Conservation (phyloP, 2,113 vertebrate genomes). For the Sprattus sprattus region DNA sequence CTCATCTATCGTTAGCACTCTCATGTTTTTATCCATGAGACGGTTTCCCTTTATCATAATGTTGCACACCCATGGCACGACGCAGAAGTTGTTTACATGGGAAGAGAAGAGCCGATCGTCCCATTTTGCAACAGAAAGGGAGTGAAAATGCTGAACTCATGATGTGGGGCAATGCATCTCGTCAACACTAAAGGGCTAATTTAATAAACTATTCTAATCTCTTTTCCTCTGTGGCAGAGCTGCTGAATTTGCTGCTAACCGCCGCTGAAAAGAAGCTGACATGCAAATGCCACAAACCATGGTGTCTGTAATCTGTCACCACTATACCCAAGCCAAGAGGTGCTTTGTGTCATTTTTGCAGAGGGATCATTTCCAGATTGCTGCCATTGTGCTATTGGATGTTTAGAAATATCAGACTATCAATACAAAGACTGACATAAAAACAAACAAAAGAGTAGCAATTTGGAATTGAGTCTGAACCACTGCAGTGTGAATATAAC, state of each 20-base stretch:
- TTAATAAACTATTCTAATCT: constrained; percentile 12
- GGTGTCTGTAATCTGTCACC: background rate
- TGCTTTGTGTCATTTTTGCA: background rate
- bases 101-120: background rate
- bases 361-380: background rate
- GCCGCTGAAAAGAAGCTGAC: background rate
- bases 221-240: background rate
- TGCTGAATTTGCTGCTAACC: background rate
- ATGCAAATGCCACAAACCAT: background rate
- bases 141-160: background rate
- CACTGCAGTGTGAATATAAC: background rate
- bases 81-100: background rate
- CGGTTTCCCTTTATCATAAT: background rate
- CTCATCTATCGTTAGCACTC: too few species aligned
- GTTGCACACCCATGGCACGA: background rate
- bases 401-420: background rate
- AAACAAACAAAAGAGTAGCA: background rate
- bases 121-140: background rate
- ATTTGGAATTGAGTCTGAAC: background rate
- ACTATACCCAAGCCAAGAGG: background rate
- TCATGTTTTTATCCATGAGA: too few species aligned
- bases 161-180: background rate
- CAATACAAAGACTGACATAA: background rate
- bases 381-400: background rate
- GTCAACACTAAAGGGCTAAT: background rate